phyloP scores from a whole-genome alignment of 2,797 vertebrate species.

The Rhinogobio ventralis region DNA sequence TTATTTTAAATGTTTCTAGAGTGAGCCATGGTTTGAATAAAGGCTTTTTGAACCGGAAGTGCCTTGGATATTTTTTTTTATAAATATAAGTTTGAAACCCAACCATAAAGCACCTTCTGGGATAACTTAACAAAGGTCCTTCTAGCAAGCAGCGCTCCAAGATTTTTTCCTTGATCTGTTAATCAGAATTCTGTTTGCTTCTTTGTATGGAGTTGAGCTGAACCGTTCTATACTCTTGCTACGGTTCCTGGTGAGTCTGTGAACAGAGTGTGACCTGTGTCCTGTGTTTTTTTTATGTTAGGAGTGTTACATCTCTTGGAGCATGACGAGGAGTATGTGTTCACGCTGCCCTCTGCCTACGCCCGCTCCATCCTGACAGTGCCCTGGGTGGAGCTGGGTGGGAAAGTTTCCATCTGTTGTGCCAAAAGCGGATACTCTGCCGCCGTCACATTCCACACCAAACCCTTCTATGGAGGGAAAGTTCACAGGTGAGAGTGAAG shows the following conservation, averaged over 20 bases:
- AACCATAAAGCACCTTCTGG: too few relatives aligned
- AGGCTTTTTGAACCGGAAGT: too few relatives aligned
- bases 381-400: conserved; percentile 89
- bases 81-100: too few relatives aligned
- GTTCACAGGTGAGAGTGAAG: conserved; percentile 81
- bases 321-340: conserved; percentile 85
- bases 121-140: too few relatives aligned
- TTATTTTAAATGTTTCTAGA: too few relatives aligned
- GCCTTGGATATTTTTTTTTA: too few relatives aligned
- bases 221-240: background rate
- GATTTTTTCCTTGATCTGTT: too few relatives aligned
- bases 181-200: background rate
- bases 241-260: background rate
- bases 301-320: conserved; percentile 77
- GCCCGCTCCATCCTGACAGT: conserved; percentile 89
- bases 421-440: conserved; percentile 85
- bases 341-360: conserved; percentile 87
- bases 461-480: conserved; percentile 89
- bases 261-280: background rate
- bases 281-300: conserved; percentile 25
- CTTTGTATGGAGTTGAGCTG: background rate
- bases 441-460: conserved; percentile 86
- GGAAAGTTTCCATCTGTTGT: conserved; percentile 85
- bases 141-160: too few relatives aligned
- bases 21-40: too few relatives aligned